phyloP scores from a whole-genome alignment of 1,140 invertebrate species.

The Heliconius hewitsoni region DNA sequence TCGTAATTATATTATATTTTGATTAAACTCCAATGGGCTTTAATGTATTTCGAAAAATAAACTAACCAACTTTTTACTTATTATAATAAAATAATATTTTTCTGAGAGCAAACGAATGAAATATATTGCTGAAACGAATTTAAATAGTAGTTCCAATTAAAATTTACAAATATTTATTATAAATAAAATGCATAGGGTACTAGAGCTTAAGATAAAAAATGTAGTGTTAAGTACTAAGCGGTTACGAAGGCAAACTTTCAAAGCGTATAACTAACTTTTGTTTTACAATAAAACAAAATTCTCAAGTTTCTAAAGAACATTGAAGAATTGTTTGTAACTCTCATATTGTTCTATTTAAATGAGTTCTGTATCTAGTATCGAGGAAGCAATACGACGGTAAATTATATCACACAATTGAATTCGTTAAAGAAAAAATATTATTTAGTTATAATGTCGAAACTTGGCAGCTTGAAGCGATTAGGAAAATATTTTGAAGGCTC shows the following conservation, averaged over 20 bases:
- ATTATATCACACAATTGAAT: slow-evolving; percentile 20
- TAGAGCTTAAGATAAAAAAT: background rate
- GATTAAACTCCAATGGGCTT: too few relatives aligned
- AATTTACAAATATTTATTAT: background rate
- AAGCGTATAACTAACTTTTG: slow-evolving; percentile 36
- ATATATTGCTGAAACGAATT: background rate
- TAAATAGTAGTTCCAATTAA: background rate
- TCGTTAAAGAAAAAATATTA: slow-evolving; percentile 5
- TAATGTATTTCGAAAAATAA: too few relatives aligned
- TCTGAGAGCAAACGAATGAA: background rate
- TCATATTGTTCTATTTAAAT: slow-evolving; percentile 24
- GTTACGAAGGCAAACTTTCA: slow-evolving; percentile 26
- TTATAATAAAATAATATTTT: background rate
- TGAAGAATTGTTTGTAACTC: slow-evolving; percentile 19
- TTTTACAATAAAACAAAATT: slow-evolving; percentile 30
- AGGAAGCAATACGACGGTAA: slow-evolving; percentile 25
- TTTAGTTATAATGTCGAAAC: background rate
- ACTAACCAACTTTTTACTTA: too few relatives aligned
- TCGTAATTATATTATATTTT: too few relatives aligned
- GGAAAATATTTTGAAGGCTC: background rate
- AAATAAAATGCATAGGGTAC: background rate
- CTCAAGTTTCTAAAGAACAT: slow-evolving; percentile 27
- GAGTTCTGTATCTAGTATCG: slow-evolving; percentile 7
- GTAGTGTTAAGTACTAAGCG: slow-evolving; percentile 9
- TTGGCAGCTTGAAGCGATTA: background rate